Conservation (phyloP, 1,140 invertebrate genomes). For the Neoseiulus cucumeris region DNA sequence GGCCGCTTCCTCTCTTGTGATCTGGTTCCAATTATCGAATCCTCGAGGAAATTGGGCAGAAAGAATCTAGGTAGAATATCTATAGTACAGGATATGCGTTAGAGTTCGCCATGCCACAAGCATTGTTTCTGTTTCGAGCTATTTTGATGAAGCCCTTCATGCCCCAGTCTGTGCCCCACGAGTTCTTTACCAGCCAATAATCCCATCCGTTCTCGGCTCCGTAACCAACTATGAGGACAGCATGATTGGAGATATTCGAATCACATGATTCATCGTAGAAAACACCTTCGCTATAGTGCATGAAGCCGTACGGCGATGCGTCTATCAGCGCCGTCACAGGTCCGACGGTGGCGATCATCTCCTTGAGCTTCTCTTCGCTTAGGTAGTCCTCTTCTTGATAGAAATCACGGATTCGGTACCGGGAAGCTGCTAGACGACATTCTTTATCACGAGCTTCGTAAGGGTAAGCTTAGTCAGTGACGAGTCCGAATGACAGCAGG, state of each 20-base stretch:
- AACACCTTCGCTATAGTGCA: neutral
- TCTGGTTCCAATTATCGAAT: too few species aligned
- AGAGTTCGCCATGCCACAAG: conserved; percentile 29
- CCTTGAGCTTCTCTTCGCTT: too few species aligned
- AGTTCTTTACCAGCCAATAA: conserved; percentile 26
- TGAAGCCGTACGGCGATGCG: neutral
- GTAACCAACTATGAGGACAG: conserved; percentile 23
- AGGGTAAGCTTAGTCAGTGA: too few species aligned
- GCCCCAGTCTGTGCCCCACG: conserved; percentile 45
- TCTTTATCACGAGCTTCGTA: too few species aligned
- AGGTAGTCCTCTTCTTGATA: too few species aligned
- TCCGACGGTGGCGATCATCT: too few species aligned
- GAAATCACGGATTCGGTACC: too few species aligned
- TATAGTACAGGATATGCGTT: neutral
- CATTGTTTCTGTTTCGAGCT: conserved; percentile 26
- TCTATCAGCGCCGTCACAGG: neutral
- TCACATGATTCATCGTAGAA: conserved; percentile 12
- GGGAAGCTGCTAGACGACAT: too few species aligned
- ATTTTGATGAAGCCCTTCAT: conserved; percentile 28
- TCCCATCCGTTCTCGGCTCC: conserved; percentile 19
- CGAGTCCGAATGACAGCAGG: too few species aligned
- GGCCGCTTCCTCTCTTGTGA: too few species aligned
- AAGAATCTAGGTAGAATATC: too few species aligned
- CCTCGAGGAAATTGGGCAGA: too few species aligned
- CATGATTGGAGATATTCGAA: conserved; percentile 18